Conservation (phyloP, 2,888 invertebrate species). For the Phortica okadai region DNA sequence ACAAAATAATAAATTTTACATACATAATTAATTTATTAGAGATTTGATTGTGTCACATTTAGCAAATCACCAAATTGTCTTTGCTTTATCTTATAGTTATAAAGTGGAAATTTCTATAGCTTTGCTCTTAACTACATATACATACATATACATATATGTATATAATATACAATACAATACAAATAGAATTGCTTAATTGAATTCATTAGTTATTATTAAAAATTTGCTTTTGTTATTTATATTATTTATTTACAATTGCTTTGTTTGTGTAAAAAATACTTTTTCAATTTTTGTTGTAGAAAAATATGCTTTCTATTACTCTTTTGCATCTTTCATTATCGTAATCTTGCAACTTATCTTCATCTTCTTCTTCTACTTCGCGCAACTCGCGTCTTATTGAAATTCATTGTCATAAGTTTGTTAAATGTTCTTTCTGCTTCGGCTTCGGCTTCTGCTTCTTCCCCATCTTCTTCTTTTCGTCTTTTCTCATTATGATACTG, state of each 20-base stretch:
- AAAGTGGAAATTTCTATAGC: no score
- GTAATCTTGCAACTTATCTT: not conserved
- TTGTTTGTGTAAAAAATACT: constrained; percentile 44
- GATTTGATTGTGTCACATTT: constrained; percentile 19
- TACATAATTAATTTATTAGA: not conserved
- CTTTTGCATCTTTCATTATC: not conserved
- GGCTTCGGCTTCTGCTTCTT: not conserved
- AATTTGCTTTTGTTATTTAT: constrained; percentile 27
- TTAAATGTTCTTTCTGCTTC: constrained; percentile 19
- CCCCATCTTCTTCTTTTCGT: not conserved
- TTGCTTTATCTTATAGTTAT: not conserved
- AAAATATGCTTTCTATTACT: not conserved
- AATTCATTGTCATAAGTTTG: constrained; percentile 38
- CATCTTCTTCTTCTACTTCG: not conserved
- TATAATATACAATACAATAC: not conserved
- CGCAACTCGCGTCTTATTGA: constrained; percentile 23
- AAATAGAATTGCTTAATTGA: constrained; percentile 8
- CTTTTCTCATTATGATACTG: not conserved
- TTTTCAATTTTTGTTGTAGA: not conserved
- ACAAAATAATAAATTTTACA: constrained; percentile 55
- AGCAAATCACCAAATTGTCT: constrained; percentile 3
- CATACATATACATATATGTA: no score
- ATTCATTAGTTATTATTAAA: constrained; percentile 36
- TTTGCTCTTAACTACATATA: no score
- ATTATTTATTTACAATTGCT: constrained; percentile 11